Base-by-base conservation (phyloP, 2,113 vertebrate species). In the Pelodiscus sinensis region DNA sequence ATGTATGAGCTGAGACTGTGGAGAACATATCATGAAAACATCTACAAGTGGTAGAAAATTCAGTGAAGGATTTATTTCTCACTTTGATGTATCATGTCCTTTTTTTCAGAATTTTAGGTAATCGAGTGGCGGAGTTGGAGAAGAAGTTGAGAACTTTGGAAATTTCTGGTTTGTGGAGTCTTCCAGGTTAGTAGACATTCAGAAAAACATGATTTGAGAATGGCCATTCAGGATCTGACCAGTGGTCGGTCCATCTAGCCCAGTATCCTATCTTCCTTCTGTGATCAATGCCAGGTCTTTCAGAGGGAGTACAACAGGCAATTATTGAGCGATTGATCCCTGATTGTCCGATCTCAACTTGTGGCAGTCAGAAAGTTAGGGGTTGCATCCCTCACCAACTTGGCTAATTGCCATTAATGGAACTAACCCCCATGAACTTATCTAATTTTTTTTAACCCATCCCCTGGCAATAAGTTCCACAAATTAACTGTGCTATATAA, bases 111-210 rank as follows among this genome's bases (percentile, higher is more conserved):
- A 99, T 99, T 98, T 97, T 99, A 92, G 99, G 99, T 75, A 99
- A 98, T 94, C 97, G 99, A 62, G 99, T 99, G 27, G 98, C 99
- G 78, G 99, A 99, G 95, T 96, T 99, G 92, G 99, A 99, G 95
- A 99, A 99, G 95, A 99, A 99, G 92, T 97, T 99, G 79, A 99
- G 99, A 97, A 99, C 99, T 38, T 96, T 99, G 94, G 99, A 99
- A 97, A 98, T 99, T 44, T 99, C 99, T 91, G 99, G 99, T 84
- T 97, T 99, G 92, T 99, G 99, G 99, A 99, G 99, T 97, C 98
- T 99, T 79, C 99, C 99, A 98, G 99, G 99, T 99, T 94, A 94
- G 97, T 94, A 84, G 79, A 94, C 92, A 90, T 89, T 94, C 27
- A 88, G 81, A 55, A 84, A 29, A 86, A 51, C 24, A 73, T 4